These are phyloP conservation scores for Sinohyriopsis cumingii DNA, from an alignment of 2,888 invertebrate species.

Conservation along the genomic window DNA sequence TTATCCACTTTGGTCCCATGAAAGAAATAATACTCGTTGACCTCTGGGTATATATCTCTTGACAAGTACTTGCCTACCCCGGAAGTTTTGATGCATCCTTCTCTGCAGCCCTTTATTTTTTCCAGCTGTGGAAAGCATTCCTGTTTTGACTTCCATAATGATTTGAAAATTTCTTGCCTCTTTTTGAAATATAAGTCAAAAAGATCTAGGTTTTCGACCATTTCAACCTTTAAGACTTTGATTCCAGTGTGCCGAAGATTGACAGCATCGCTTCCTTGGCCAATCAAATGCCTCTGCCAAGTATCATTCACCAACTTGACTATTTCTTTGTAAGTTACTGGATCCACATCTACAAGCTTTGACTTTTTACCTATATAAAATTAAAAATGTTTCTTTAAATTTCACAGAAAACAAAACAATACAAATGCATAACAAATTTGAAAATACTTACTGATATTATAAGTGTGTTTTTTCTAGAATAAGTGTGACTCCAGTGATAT, in stretches of 20 bases:
- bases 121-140: constrained; percentile 15
- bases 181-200: constrained; percentile 36
- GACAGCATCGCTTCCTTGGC: constrained; percentile 50
- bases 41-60: constrained; percentile 35
- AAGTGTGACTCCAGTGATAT: no score
- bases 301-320: constrained; percentile 37
- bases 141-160: constrained; percentile 1
- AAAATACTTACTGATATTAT: no score
- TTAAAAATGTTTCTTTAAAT: no score
- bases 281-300: constrained; percentile 32
- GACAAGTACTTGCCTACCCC: constrained; percentile 9
- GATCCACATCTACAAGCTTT: no score
- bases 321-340: constrained; percentile 27
- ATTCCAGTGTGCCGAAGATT: constrained; percentile 16
- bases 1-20: constrained; percentile 50
- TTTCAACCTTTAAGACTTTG: constrained; percentile 39
- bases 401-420: no score
- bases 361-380: no score
- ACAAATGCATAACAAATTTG: no score
- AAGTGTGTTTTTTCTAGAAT: no score
- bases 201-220: constrained; percentile 49
- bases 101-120: constrained; percentile 10
- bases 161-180: constrained; percentile 30
- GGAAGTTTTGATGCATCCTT: constrained; percentile 8
- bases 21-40: constrained; percentile 55